Evolutionary conservation across 2,797 vertebrate species (phyloP).

Genomic region (Sarcophilus harrisii): DNA sequence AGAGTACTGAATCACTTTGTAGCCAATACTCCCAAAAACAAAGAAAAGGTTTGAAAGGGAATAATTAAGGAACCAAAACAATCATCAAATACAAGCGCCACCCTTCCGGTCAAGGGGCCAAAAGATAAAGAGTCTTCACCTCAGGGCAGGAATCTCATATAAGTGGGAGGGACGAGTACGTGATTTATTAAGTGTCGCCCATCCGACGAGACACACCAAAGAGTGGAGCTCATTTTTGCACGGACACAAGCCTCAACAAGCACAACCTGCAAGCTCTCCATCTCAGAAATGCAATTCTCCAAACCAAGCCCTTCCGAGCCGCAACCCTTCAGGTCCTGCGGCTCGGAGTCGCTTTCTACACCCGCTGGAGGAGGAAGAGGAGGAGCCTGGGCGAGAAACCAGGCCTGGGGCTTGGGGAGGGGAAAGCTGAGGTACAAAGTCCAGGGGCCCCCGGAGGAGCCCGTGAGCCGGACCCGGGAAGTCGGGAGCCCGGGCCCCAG

Average conservation of each 20-base stretch:
- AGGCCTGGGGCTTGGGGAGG: too few species aligned
- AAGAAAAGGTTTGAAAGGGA: not conserved
- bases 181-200: not conserved
- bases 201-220: not conserved
- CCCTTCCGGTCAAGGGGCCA: not conserved
- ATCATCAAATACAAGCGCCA: not conserved
- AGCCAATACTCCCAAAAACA: not conserved
- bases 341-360: not conserved
- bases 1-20: too few species aligned
- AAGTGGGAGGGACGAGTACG: not conserved
- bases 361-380: not conserved
- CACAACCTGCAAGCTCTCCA: not conserved
- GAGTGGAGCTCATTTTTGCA: not conserved
- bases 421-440: not conserved
- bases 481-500: not conserved
- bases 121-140: not conserved
- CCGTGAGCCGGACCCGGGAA: too few species aligned
- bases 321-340: not conserved
- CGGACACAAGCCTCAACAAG: not conserved
- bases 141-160: fast-evolving
- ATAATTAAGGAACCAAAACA: not conserved
- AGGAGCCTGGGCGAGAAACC: not conserved
- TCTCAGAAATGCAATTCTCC: not conserved
- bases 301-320: not conserved
- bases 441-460: not conserved